Base-by-base conservation (phyloP, 2,888 invertebrate genomes). In the Vanessa cardui region DNA sequence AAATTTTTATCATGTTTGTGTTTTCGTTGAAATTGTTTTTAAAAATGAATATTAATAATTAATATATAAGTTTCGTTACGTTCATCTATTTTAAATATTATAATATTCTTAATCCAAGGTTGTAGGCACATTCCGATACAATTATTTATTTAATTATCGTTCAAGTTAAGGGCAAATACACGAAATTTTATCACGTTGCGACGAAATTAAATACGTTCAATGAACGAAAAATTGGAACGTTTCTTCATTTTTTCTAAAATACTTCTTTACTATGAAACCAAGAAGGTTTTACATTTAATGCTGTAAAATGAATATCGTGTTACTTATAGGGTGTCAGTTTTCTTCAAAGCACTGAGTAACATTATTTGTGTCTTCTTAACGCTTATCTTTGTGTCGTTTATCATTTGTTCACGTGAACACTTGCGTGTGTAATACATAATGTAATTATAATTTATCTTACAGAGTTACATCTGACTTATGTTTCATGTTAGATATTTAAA, bases 351-450 rank as follows among this genome's bases (percentile, higher is more conserved):
- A 52, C 7, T n/a, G 8, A 49, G 49, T 8, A 49, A 49, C 18
- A 18, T 49, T 49, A 49, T 49, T 49, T 49, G 18, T 49, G 49
- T 52, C 5, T 21, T 26, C 20, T 18, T 50, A 20, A 20, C 18
- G 49, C 52, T 26, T 52, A 52, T 52, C 52, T 26, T 52, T 20
- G 6, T 52, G 52, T 52, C 15, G 52, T 26, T 52, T 52, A 52
- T 52, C 26, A 21, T 16, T 52, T 52, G 21, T 52, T 52, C 21
- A 52, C 52, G 26, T 52, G 21, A 52, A 26, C 52, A 52, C 52
- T 26, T 26, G 26, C 26, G 16, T 15, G 26, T 15, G 26, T 52
- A 52, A 20, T 26, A 26, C 26, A 21, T 15, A 20, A 52, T 15
- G 9, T 20, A 18, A 18, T 12, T 52, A 52, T 26, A 52, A 52